Evolutionary conservation across 37 sponge, comb jelly and placozoan species (phyloP).

Genomic region (Ianthella basta): DNA sequence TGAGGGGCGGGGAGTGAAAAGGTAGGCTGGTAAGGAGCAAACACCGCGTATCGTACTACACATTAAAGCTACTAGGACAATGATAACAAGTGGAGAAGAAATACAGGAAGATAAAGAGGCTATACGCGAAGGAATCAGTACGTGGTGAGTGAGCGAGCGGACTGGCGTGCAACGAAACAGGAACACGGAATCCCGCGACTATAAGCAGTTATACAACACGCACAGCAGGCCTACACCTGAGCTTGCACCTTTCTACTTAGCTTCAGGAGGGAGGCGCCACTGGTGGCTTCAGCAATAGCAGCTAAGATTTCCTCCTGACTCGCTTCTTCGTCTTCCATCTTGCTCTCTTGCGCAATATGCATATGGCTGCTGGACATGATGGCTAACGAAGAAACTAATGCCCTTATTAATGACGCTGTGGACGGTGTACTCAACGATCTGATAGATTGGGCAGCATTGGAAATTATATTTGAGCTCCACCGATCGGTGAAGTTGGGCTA

Average conservation of each 20-base stretch:
- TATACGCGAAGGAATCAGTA: not conserved
- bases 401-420: too few species aligned
- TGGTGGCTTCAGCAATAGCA: constrained; percentile 47
- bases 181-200: too few species aligned
- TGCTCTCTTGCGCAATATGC: too few species aligned
- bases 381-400: too few species aligned
- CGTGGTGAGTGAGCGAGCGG: not conserved
- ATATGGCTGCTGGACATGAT: too few species aligned
- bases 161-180: too few species aligned
- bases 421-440: constrained; percentile 56
- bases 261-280: constrained; percentile 77
- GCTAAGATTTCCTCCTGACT: not conserved
- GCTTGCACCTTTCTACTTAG: constrained; percentile 73
- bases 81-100: not conserved
- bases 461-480: constrained; percentile 79
- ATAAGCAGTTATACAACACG: too few species aligned
- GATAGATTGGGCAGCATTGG: constrained; percentile 71
- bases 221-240: too few species aligned
- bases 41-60: not conserved
- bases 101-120: not conserved
- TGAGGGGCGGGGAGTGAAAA: not conserved
- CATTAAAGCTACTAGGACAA: too few species aligned
- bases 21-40: not conserved
- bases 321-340: not conserved
- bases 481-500: constrained; percentile 83